Evolutionary conservation across 1,140 invertebrate species (phyloP).

Genomic region (Drosophila elegans): DNA sequence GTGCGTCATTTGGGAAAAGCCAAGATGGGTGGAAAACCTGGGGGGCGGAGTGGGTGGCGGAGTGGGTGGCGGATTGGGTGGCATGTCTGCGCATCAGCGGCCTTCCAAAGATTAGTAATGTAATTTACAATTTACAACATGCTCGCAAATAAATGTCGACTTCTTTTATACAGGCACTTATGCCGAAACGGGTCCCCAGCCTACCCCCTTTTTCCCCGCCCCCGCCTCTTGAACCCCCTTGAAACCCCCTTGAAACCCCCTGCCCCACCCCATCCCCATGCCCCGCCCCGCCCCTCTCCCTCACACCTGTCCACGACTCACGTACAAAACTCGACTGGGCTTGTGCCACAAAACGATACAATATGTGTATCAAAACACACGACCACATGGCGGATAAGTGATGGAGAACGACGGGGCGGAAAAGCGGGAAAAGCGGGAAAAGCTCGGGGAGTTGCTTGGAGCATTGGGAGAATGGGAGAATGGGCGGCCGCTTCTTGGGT

Average conservation of each 20-base stretch:
- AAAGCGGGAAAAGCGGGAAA: background rate
- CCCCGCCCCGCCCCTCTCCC: slow-evolving; percentile 1
- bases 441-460: no score
- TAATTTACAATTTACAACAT: slow-evolving; percentile 84
- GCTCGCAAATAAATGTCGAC: slow-evolving; percentile 83
- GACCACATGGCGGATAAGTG: slow-evolving; percentile 53
- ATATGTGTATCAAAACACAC: slow-evolving; percentile 82
- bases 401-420: slow-evolving; percentile 5
- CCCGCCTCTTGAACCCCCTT: background rate
- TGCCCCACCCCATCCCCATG: no score
- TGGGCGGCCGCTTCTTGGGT: background rate
- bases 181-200: slow-evolving; percentile 37
- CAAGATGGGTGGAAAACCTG: background rate
- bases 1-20: slow-evolving; percentile 46
- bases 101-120: slow-evolving; percentile 78
- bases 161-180: slow-evolving; percentile 82
- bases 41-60: background rate
- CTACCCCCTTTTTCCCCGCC: background rate
- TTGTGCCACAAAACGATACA: slow-evolving; percentile 74
- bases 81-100: slow-evolving; percentile 27
- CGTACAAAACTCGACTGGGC: slow-evolving; percentile 38
- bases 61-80: slow-evolving; percentile 40
- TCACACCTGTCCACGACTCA: slow-evolving; percentile 12
- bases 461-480: no score
- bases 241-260: background rate